Evolutionary conservation across 2,888 invertebrate genomes (phyloP).

Genomic region (Pyralis farinalis): DNA sequence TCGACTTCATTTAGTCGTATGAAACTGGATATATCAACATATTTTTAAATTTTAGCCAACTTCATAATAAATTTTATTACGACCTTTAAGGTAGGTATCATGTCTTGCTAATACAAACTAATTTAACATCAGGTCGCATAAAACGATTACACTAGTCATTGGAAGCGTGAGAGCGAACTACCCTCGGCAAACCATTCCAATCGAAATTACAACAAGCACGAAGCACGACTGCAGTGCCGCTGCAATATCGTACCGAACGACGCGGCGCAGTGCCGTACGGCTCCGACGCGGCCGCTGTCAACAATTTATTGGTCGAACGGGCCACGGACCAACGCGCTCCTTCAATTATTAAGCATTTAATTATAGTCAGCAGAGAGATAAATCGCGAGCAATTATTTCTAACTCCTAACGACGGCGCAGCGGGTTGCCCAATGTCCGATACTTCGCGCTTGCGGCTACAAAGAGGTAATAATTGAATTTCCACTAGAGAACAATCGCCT

Average conservation of each 20-base stretch:
- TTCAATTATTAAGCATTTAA: conserved; percentile 75
- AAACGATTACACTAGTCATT: conserved; percentile 58
- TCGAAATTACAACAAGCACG: conserved; percentile 67
- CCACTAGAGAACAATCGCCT: conserved; percentile 74
- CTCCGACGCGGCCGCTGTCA: conserved; percentile 28
- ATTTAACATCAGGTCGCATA: conserved; percentile 54
- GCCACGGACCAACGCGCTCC: conserved; percentile 47
- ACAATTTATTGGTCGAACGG: conserved; percentile 57
- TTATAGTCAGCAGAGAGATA: conserved; percentile 63
- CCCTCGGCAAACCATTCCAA: conserved; percentile 52
- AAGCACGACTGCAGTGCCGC: conserved; percentile 49
- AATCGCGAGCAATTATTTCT: conserved; percentile 70
- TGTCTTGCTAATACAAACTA: conserved; percentile 25
- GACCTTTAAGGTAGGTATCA: conserved; percentile 11
- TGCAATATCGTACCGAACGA: conserved; percentile 47
- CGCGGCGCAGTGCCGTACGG: conserved; percentile 19
- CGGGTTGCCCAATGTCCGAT: conserved; percentile 62
- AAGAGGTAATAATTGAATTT: conserved; percentile 74
- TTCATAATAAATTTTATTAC: no score
- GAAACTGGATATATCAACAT: no score
- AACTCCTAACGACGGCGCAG: conserved; percentile 60
- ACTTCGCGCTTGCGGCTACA: conserved; percentile 52
- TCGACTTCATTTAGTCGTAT: no score
- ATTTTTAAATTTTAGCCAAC: no score
- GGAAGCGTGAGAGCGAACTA: conserved; percentile 71